Conservation (phyloP, 2,113 vertebrate species). For the Prinia subflava region DNA sequence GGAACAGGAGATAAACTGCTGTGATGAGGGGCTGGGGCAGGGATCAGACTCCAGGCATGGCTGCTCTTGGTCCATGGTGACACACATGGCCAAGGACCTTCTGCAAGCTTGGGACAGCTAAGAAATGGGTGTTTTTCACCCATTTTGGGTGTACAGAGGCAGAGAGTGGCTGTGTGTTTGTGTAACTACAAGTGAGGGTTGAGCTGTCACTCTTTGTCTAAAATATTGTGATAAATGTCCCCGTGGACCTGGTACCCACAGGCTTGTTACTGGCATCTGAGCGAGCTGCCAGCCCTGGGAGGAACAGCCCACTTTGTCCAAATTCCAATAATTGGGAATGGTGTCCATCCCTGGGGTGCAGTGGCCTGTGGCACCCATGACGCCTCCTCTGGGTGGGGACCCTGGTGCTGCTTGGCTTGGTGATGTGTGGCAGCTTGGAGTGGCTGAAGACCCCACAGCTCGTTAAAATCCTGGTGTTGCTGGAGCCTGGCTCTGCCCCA, state of each 20-base stretch:
- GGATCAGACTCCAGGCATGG: accelerated
- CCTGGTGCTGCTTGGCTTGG: accelerated
- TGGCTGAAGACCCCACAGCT: background rate
- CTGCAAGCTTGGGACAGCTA: background rate
- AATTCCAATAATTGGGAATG: background rate
- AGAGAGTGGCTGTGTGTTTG: background rate
- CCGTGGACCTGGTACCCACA: accelerated
- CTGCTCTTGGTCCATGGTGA: background rate
- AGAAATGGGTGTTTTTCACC: background rate
- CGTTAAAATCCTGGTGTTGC: background rate
- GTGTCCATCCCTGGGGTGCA: background rate
- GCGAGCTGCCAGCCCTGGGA: background rate
- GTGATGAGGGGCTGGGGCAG: background rate
- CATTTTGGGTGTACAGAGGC: background rate
- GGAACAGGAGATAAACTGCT: background rate
- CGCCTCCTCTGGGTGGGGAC: background rate
- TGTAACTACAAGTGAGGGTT: background rate
- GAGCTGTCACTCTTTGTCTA: background rate
- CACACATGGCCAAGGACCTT: background rate
- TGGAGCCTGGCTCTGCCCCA: background rate
- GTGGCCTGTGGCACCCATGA: background rate
- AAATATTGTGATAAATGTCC: background rate
- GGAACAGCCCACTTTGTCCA: accelerated
- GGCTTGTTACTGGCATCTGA: background rate
- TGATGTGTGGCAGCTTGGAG: background rate